Base-by-base conservation (phyloP, 2,797 vertebrate species). In the Sphaeramia orbicularis region DNA sequence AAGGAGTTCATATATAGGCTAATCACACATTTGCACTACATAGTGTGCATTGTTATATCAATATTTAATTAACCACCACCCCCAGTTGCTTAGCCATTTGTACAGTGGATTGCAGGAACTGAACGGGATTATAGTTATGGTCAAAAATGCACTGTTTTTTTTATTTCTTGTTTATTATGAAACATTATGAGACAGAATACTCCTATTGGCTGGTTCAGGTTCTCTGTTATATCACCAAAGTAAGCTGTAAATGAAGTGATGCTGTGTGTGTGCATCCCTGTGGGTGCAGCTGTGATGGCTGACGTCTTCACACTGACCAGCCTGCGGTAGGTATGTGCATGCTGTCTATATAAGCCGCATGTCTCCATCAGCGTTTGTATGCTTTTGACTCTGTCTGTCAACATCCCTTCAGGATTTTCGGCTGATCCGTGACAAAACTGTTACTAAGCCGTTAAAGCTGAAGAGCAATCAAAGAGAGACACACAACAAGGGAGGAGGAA, bases 371-470 rank as follows among this genome's bases (percentile, higher is more conserved):
- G 40, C 16, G 18, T 66, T n/a, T 54, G 45, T 60, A 36, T 52
- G 45, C 43, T 1, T 61, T 24, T 57, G 55, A 65, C 58, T 64
- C 36, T 66, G 53, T 79, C 53, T 74, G 58, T 69, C 44, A 65
- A 70, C 50, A 72, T 76, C 70, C 81, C 63, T 77, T 68, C 42
- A 54, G 81, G 79, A 72, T 77, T 86, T 50, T 50, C 24, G 1
- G 62, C 47, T 84, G 74, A 86, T 85, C 68, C 14, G 2, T 67
- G 60, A 80, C 81, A 80, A 75, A 40, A 63, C 51, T 81, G 55
- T 56, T 66, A 49, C 65, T 71, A 74, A 85, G 75, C 75, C 51
- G 76, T 65, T 74, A 74, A 80, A 86, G 76, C 68, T 70, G 74
- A 72, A 64, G 24, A 69, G 71, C 65, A 87, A 74, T 77, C 69